A percentile compares a stretch with the other conserved stretches of the same genome.
These are phyloP conservation scores for Scaptomyza tumidula DNA, from an alignment of 2,888 invertebrate genomes.

Conservation along the genomic window DNA sequence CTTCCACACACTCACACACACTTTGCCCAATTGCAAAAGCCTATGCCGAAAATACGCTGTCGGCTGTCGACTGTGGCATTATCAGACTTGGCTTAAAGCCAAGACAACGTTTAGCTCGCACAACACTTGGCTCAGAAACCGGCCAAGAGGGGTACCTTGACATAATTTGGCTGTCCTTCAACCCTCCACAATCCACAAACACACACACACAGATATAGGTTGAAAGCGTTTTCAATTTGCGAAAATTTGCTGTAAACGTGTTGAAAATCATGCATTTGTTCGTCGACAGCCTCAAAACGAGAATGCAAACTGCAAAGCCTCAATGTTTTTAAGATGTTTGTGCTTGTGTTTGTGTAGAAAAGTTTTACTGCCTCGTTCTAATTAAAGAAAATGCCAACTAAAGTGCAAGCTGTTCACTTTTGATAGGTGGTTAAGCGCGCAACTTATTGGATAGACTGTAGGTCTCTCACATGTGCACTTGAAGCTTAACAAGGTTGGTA, in stretches of 20 bases:
- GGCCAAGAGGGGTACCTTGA: slow-evolving; percentile 65
- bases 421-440: neutral
- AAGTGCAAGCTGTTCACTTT: slow-evolving; percentile 34
- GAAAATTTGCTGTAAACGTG: slow-evolving; percentile 65
- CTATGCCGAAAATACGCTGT: slow-evolving; percentile 29
- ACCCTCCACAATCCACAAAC: neutral
- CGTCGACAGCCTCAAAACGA: slow-evolving; percentile 10
- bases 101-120: slow-evolving; percentile 66
- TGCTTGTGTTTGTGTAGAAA: slow-evolving; percentile 7
- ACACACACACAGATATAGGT: slow-evolving; percentile 3
- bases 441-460: neutral
- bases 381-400: slow-evolving; percentile 45
- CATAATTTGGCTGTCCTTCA: slow-evolving; percentile 56
- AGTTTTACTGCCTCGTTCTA: slow-evolving; percentile 41
- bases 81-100: slow-evolving; percentile 70
- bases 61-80: slow-evolving; percentile 36
- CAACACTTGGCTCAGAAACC: slow-evolving; percentile 57
- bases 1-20: slow-evolving; percentile 39
- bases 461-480: neutral
- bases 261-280: slow-evolving; percentile 64
- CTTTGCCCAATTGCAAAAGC: slow-evolving; percentile 9
- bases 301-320: slow-evolving; percentile 24
- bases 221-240: slow-evolving; percentile 72
- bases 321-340: neutral
- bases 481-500: neutral